Percentiles rank a stretch among this genome's conserved stretches.
Evolutionary conservation across 2,888 invertebrate genomes (phyloP).

Genomic region (Strigamia transsilvanica): DNA sequence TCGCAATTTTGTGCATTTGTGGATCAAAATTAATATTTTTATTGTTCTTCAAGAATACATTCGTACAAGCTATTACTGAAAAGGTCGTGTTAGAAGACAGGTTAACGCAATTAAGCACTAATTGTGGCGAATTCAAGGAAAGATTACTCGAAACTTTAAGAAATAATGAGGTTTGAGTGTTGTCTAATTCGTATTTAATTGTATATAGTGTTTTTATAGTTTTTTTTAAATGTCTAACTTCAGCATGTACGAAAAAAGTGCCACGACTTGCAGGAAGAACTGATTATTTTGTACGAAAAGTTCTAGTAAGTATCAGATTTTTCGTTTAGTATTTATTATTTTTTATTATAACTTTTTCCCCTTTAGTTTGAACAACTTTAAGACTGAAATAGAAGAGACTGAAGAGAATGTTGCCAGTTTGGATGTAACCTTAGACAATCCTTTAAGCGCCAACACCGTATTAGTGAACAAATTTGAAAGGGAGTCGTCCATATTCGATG

Average conservation of each 20-base stretch:
- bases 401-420: neutral
- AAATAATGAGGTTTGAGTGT: slow-evolving; percentile 11
- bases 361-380: neutral
- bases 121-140: slow-evolving; percentile 13
- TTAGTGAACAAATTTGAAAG: neutral
- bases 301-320: slow-evolving; percentile 3
- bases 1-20: neutral
- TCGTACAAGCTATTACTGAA: neutral
- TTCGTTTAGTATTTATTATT: neutral
- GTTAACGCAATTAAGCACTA: neutral
- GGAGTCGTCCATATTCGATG: slow-evolving; percentile 3
- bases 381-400: neutral
- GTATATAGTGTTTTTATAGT: neutral
- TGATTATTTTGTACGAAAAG: slow-evolving; percentile 8
- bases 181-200: neutral
- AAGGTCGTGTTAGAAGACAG: neutral
- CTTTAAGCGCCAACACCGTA: neutral
- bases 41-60: neutral
- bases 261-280: slow-evolving; percentile 31
- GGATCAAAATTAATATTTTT: neutral
- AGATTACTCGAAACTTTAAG: slow-evolving; percentile 35
- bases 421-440: slow-evolving; percentile 11
- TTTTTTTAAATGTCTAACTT: neutral
- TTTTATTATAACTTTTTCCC: neutral
- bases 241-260: slow-evolving; percentile 40